Evolutionary conservation across 2,113 vertebrate species (phyloP).

Genomic region (Catagonus wagneri): DNA sequence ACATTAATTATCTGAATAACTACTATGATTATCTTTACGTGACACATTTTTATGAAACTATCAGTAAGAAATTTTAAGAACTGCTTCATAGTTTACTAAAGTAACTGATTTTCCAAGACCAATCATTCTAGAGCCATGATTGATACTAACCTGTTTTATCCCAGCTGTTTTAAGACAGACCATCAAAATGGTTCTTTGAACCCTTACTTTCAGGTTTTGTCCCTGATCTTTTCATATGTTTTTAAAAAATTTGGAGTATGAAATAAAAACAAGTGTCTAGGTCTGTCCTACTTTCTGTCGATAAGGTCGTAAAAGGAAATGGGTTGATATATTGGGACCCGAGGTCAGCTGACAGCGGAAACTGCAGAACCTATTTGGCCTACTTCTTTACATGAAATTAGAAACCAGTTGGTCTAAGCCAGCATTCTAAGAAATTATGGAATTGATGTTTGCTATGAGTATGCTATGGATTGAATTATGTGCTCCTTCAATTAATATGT

Average conservation of each 20-base stretch:
- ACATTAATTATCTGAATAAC: slow-evolving; percentile 1
- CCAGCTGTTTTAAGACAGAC: neutral
- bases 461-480: neutral
- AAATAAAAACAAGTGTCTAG: neutral
- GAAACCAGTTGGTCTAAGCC: neutral
- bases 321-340: neutral
- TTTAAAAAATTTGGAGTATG: neutral
- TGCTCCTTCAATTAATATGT: neutral
- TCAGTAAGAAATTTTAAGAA: neutral
- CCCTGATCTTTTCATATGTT: neutral
- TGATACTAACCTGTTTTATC: neutral
- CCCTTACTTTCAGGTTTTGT: neutral
- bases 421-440: neutral
- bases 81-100: neutral
- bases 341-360: neutral
- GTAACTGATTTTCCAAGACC: neutral
- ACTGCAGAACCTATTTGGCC: neutral
- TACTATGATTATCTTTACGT: neutral
- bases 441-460: neutral
- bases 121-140: neutral
- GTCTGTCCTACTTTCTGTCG: neutral
- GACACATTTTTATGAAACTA: neutral
- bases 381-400: neutral
- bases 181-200: neutral
- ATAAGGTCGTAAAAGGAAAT: neutral